Percentiles rank a stretch among this genome's conserved stretches.
Conservation (phyloP, 2,113 vertebrate genomes). For the Marcusenius ussheri region DNA sequence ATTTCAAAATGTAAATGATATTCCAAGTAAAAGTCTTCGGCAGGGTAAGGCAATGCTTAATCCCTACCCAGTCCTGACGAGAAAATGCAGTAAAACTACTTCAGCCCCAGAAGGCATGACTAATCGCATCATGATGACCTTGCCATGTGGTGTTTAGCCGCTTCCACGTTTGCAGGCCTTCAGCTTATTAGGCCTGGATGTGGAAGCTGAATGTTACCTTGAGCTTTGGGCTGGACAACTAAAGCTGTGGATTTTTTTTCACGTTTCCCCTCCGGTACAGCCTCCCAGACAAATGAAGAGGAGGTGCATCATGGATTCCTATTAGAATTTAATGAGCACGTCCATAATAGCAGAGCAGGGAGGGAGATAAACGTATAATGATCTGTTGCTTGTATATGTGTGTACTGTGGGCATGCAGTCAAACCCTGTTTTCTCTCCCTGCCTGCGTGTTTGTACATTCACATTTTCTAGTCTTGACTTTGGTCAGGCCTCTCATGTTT, state of each 20-base stretch:
- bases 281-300: conserved; percentile 12
- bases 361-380: neutral
- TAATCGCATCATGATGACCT: neutral
- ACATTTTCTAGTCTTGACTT: neutral
- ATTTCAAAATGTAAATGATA: neutral
- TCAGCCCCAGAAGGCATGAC: neutral
- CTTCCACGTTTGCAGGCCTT: neutral
- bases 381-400: neutral
- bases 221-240: conserved; percentile 13
- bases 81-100: neutral
- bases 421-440: neutral
- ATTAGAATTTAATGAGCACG: conserved; percentile 30
- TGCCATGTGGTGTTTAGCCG: neutral
- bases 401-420: neutral
- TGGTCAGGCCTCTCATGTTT: neutral
- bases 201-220: neutral
- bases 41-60: neutral
- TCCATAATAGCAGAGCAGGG: conserved; percentile 17
- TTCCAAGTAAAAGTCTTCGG: neutral
- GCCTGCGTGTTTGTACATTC: neutral
- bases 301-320: conserved; percentile 17
- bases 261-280: conserved; percentile 17
- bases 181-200: neutral
- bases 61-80: neutral
- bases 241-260: conserved; percentile 4